phyloP scores from a whole-genome alignment of 2,888 invertebrate species.

The Pogonocherus hispidulus region DNA sequence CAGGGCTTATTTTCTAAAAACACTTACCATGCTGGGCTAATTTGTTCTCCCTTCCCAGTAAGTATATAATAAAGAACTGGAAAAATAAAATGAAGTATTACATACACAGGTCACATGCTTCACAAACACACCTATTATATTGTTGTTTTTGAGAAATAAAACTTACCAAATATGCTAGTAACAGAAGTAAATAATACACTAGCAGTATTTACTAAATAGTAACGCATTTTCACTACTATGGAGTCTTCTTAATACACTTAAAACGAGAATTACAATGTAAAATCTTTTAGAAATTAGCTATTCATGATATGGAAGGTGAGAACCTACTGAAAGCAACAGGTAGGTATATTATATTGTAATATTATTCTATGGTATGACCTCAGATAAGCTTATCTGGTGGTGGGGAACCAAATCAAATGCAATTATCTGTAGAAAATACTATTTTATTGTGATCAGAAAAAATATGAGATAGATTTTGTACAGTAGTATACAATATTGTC shows the following conservation, averaged over 20 bases:
- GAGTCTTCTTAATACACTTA: not conserved
- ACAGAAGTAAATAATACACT: constrained; percentile 52
- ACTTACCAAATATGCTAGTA: constrained; percentile 57
- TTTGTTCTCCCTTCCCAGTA: constrained; percentile 87
- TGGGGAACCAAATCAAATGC: constrained; percentile 18
- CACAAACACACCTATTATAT: constrained; percentile 42
- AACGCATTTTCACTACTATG: constrained; percentile 71
- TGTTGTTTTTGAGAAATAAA: constrained; percentile 28
- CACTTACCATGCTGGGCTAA: constrained; percentile 86
- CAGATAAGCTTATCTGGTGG: constrained; percentile 29
- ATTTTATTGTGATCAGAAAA: constrained; percentile 38
- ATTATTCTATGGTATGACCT: constrained; percentile 29
- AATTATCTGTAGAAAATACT: constrained; percentile 35
- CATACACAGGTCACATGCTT: constrained; percentile 55
- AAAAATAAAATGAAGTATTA: constrained; percentile 17
- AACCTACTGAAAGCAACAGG: constrained; percentile 33
- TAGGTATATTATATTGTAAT: too few relatives aligned
- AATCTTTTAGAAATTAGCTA: not conserved
- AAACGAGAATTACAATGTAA: constrained; percentile 15
- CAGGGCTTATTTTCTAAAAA: not conserved
- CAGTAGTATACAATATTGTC: constrained; percentile 37
- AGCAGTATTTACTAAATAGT: constrained; percentile 73
- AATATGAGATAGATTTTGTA: constrained; percentile 32
- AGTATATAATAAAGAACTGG: constrained; percentile 77
- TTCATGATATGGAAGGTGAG: constrained; percentile 16